Percentiles rank a stretch among this genome's conserved stretches.
Evolutionary conservation across 2,797 vertebrate species (phyloP).

Genomic region (Spinus olivaceus): DNA sequence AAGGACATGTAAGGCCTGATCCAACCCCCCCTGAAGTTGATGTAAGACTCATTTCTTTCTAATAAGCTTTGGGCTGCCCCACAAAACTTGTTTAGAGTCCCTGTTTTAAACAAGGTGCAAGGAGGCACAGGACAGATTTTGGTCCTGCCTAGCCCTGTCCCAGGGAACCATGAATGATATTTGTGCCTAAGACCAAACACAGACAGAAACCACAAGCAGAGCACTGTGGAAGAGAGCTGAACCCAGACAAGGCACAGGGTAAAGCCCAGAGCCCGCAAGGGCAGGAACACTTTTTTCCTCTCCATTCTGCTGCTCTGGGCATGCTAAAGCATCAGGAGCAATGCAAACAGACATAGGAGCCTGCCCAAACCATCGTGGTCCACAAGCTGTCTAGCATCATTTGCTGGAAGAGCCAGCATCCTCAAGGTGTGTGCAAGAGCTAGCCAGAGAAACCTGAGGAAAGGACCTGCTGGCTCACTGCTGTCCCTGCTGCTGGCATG

Average conservation of each 20-base stretch:
- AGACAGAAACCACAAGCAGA: background rate
- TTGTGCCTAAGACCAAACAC: background rate
- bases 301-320: background rate
- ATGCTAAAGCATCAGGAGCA: background rate
- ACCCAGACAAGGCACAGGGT: rapidly evolving
- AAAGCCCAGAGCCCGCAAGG: background rate
- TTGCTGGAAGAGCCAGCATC: background rate
- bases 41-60: background rate
- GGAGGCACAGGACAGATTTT: background rate
- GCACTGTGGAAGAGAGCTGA: background rate
- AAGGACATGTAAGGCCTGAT: background rate
- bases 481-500: background rate
- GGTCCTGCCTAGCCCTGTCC: background rate
- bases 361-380: background rate
- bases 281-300: background rate
- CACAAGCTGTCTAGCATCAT: background rate
- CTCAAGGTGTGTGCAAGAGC: background rate
- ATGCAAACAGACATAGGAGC: background rate
- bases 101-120: background rate
- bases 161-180: rapidly evolving
- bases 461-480: background rate
- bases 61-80: background rate
- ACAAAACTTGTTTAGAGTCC: background rate
- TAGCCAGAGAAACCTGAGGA: background rate
- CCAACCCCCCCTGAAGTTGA: background rate